A percentile compares a stretch with the other conserved stretches of the same genome.
Conservation (phyloP, 2,797 vertebrate species). For the Botia kubotai region DNA sequence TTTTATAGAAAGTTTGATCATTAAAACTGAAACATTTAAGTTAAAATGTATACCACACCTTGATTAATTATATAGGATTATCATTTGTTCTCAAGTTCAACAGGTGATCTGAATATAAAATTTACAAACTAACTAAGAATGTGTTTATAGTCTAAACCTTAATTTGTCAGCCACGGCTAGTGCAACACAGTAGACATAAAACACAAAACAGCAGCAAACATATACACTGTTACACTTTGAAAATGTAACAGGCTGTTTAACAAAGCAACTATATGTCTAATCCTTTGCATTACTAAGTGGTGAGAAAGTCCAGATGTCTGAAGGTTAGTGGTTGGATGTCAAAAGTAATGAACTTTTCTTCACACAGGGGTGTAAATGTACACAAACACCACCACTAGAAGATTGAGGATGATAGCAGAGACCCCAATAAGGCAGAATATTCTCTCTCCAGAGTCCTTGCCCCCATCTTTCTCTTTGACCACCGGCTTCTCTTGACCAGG, state of each 20-base stretch:
- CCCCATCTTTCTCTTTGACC: not conserved
- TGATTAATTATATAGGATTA: not conserved
- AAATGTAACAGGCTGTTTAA: not conserved
- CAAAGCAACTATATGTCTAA: not conserved
- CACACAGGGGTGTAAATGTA: conserved; percentile 66
- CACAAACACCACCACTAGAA: conserved; percentile 68
- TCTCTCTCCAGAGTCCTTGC: conserved; percentile 4
- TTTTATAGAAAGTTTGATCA: no score
- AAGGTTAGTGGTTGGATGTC: not conserved
- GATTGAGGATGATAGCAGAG: conserved; percentile 64
- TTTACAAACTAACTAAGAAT: not conserved
- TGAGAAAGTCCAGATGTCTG: conserved; percentile 17
- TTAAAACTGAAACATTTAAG: no score
- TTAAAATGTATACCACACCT: not conserved
- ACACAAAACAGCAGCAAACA: not conserved
- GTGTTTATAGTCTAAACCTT: not conserved
- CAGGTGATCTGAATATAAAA: not conserved
- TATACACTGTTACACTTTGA: not conserved
- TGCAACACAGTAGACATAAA: not conserved
- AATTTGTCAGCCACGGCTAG: not conserved
- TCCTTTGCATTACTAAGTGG: not conserved
- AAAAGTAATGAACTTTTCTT: conserved; percentile 25
- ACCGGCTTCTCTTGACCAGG: not conserved
- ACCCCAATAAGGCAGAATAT: conserved; percentile 65
- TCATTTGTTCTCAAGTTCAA: not conserved